Evolutionary conservation across 2,113 vertebrate species (phyloP), one percentile per base, ranked within the genome.

Genomic region (Gymnogyps californianus): DNA sequence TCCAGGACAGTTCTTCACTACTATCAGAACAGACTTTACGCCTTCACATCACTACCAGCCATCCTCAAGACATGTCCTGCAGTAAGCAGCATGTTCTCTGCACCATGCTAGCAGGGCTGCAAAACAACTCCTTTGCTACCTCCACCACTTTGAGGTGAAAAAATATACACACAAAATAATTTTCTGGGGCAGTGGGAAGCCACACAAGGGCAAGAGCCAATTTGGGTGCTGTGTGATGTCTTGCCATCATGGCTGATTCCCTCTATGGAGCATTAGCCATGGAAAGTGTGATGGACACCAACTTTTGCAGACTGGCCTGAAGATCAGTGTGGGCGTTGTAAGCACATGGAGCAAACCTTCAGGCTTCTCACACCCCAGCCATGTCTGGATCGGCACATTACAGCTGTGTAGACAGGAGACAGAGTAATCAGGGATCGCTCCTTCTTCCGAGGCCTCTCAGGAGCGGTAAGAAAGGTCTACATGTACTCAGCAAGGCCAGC

Each of bases 391-490:
- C 72, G 61, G 69, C 77, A 76, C 19, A 7, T 79, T 47, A 28
- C 31, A 75, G 69, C 59, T 28, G 59, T 65, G 81, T 2, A 29
- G 93, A n/a, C 25, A 52, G 65, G 32, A 87, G 69, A 21, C 47
- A 67, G 64, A 57, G 69, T 31, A 52, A 49, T 75, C 58, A 20
- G 71, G 57, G 54, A 25, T 83, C 28, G 2, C 7, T 94, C 62
- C 36, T 83, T 83, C 40, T 58, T 80, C 62, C 1, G 0, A 40
- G 36, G 54, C 66, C 95, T 90, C 96, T 61, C 85, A 88, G 87
- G 93, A 91, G 82, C 92, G 91, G 49, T 96, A 66, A 74, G 78
- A 26, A 87, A 85, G 19, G 75, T 61, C 90, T 83, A 8, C 34
- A 5, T 54, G 54, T 49, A 54, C 71, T 80, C 90, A 93, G 34